These are phyloP conservation scores for Loxodonta africana DNA, from an alignment of 2,113 vertebrate genomes.

Conservation along the genomic window DNA sequence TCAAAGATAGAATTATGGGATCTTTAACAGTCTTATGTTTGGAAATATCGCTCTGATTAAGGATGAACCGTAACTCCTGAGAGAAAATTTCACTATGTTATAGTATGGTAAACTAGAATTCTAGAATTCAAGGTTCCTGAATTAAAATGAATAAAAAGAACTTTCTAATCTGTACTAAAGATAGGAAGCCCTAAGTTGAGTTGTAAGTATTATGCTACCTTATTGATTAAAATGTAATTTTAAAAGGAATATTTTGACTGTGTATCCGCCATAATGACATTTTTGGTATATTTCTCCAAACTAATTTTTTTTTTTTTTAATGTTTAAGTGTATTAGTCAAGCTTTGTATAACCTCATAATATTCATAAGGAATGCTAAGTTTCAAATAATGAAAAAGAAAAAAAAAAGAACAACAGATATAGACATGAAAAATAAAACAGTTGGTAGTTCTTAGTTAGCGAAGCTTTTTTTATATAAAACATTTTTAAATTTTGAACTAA, in stretches of 20 bases:
- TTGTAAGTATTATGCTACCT: not conserved
- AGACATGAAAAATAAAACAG: not conserved
- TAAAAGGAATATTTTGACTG: not conserved
- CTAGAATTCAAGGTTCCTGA: not conserved
- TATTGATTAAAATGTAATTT: not conserved
- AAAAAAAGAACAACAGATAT: not conserved
- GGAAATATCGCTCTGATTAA: not conserved
- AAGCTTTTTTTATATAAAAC: not conserved
- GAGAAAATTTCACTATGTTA: not conserved
- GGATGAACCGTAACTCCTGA: slow-evolving; percentile 28
- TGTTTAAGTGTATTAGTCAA: not conserved
- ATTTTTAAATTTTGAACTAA: slow-evolving; percentile 28
- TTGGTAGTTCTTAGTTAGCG: not conserved
- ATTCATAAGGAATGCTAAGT: not conserved
- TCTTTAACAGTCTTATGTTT: not conserved
- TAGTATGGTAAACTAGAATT: not conserved
- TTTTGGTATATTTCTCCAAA: not conserved
- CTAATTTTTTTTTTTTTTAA: not conserved
- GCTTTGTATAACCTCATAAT: not conserved
- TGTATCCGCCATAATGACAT: not conserved
- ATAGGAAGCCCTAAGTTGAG: not conserved
- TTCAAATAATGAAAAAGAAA: not conserved
- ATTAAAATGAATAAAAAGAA: not conserved
- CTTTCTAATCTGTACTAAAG: not conserved
- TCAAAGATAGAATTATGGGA: not conserved